These are phyloP conservation scores for Cinclus mexicanus DNA, from an alignment of 2,113 vertebrate species.

Conservation along the genomic window DNA sequence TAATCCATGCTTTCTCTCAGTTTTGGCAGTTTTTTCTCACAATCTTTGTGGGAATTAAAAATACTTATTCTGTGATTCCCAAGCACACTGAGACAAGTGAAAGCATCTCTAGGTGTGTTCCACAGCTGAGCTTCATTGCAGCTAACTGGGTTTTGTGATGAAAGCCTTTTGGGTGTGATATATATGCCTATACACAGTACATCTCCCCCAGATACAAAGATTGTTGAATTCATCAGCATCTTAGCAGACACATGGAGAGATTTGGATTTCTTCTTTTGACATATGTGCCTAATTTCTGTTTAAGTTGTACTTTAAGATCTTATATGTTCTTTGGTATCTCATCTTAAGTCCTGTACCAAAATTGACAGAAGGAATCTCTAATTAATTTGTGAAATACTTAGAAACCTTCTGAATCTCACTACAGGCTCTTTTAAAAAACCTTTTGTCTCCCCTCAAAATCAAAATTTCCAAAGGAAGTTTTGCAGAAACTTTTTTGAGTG, in stretches of 20 bases:
- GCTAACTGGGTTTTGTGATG: neutral
- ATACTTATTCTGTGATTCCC: neutral
- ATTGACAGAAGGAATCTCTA: neutral
- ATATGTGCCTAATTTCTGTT: neutral
- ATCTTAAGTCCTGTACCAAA: neutral
- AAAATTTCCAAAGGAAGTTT: neutral
- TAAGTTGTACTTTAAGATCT: neutral
- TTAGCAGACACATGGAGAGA: neutral
- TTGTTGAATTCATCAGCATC: neutral
- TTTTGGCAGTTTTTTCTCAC: neutral
- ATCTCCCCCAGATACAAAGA: neutral
- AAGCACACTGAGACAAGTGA: neutral
- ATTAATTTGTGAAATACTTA: neutral
- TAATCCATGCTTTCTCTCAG: neutral
- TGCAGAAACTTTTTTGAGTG: neutral
- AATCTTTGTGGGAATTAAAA: neutral
- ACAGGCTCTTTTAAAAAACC: neutral
- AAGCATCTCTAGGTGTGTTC: neutral
- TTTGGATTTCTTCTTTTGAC: neutral
- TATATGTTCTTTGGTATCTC: neutral
- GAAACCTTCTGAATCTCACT: neutral
- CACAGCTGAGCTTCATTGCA: neutral
- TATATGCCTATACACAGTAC: neutral
- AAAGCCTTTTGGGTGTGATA: neutral
- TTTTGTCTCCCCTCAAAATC: accelerated